A percentile compares a stretch with the other conserved stretches of the same genome.
phyloP scores from a whole-genome alignment of 1,140 invertebrate genomes.

The Calephelis nemesis region DNA sequence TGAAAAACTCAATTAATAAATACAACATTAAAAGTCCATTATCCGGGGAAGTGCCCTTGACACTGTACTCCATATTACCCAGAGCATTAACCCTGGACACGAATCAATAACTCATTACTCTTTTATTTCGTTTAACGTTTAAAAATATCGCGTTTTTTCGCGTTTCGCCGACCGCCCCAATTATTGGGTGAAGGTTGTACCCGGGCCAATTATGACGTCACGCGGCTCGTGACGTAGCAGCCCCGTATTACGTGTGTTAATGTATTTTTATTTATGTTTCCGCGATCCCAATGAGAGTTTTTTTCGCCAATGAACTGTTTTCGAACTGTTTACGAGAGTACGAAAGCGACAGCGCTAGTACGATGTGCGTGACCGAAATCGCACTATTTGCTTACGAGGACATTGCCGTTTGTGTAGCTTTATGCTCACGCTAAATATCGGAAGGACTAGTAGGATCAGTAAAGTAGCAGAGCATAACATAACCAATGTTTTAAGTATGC shows the following conservation, averaged over 20 bases:
- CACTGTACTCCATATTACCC: conserved; percentile 48
- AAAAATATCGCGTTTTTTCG: conserved; percentile 61
- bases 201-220: conserved; percentile 60
- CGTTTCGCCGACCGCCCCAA: conserved; percentile 47
- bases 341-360: conserved; percentile 22
- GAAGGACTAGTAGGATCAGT: too few relatives aligned
- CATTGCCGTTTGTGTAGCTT: not conserved
- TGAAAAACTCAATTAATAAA: conserved; percentile 22
- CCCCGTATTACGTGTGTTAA: conserved; percentile 38
- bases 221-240: conserved; percentile 38
- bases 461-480: too few relatives aligned
- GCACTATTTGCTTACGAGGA: not conserved
- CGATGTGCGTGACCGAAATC: not conserved
- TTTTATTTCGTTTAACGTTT: conserved; percentile 62
- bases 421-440: too few relatives aligned
- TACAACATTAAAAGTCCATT: conserved; percentile 38
- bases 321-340: conserved; percentile 21
- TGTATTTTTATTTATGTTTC: conserved; percentile 41
- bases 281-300: conserved; percentile 32
- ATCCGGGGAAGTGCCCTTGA: conserved; percentile 44
- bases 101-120: conserved; percentile 65
- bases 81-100: conserved; percentile 48
- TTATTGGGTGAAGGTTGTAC: conserved; percentile 59
- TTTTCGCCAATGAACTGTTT: conserved; percentile 27
- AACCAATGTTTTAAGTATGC: too few relatives aligned